phyloP scores from a whole-genome alignment of 2,113 vertebrate species.

The Equus quagga region DNA sequence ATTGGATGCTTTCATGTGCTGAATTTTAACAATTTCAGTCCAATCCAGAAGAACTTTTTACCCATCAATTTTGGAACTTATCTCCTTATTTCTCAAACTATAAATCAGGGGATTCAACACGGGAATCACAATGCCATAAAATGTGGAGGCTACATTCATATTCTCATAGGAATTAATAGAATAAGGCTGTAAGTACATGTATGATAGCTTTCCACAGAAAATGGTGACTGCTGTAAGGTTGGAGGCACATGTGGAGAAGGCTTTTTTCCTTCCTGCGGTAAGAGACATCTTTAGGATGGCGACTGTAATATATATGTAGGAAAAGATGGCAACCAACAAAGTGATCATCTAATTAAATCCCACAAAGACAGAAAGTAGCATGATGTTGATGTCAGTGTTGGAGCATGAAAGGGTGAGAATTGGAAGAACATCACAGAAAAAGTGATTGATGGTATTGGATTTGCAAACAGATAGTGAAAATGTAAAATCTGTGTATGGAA shows the following conservation, averaged over 20 bases:
- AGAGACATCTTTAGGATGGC: constrained; percentile 64
- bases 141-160: constrained; percentile 63
- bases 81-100: constrained; percentile 68
- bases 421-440: constrained; percentile 60
- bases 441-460: constrained; percentile 54
- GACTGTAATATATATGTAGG: constrained; percentile 58
- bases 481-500: constrained; percentile 43
- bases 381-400: constrained; percentile 38
- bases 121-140: constrained; percentile 67
- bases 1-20: not conserved
- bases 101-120: constrained; percentile 74
- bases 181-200: constrained; percentile 57
- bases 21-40: not conserved
- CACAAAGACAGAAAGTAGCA: not conserved
- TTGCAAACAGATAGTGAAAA: constrained; percentile 60
- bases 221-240: constrained; percentile 56
- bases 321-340: constrained; percentile 1
- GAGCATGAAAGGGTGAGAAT: constrained; percentile 70
- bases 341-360: constrained; percentile 35
- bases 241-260: constrained; percentile 72
- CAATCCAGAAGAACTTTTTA: not conserved
- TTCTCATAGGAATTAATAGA: not conserved
- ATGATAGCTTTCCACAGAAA: constrained; percentile 64
- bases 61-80: not conserved
- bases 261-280: constrained; percentile 20